Evolutionary conservation across 2,797 vertebrate species (phyloP).

Genomic region (Sylvia borin): DNA sequence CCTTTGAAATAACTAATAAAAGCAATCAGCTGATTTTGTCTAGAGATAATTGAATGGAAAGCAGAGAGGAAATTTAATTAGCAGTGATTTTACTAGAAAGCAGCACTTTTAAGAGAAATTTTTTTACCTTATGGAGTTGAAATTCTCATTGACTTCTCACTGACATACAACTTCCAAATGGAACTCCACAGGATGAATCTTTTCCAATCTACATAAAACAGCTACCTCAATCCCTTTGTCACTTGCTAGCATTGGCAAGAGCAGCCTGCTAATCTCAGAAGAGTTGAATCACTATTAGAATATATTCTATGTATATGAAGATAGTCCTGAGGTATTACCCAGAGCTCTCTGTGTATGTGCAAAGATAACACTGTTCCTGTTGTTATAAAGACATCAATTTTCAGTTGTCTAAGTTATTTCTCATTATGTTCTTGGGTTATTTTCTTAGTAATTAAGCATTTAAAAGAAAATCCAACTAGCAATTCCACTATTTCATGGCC

Average conservation of each 20-base stretch:
- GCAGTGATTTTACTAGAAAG: background rate
- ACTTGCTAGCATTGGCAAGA: background rate
- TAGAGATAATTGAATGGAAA: background rate
- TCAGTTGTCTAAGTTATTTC: background rate
- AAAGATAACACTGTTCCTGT: background rate
- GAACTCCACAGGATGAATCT: background rate
- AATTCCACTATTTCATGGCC: background rate
- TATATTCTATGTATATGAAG: background rate
- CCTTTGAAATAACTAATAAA: background rate
- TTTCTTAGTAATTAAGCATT: background rate
- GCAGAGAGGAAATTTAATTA: background rate
- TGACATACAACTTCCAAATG: background rate
- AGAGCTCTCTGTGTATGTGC: background rate
- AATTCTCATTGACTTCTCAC: background rate
- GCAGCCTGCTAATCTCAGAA: background rate
- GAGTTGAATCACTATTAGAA: background rate
- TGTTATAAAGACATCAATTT: background rate
- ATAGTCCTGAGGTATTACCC: background rate
- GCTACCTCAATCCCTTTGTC: background rate
- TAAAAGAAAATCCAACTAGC: background rate
- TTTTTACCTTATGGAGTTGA: background rate
- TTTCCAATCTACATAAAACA: background rate
- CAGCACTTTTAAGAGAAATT: background rate
- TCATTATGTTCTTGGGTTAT: background rate
- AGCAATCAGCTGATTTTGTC: background rate